Evolutionary conservation across 1,140 invertebrate genomes (phyloP).

Genomic region (Hypothenemus hampei): DNA sequence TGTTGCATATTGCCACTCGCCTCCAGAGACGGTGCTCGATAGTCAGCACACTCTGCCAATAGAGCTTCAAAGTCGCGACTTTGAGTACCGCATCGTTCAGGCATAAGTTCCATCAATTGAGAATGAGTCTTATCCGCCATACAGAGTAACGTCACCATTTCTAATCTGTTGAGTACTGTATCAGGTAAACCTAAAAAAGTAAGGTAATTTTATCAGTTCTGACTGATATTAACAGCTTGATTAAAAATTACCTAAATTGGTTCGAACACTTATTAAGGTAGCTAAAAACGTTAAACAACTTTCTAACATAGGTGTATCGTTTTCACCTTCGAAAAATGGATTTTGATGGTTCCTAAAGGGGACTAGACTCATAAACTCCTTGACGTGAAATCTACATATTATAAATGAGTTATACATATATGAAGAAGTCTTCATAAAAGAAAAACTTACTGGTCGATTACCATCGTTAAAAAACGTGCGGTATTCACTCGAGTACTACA

Average conservation of each 20-base stretch:
- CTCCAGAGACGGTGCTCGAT: conserved; percentile 72
- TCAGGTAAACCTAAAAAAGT: conserved; percentile 49
- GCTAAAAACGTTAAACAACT: conserved; percentile 87
- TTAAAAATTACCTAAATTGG: conserved; percentile 69
- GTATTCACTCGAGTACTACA: conserved; percentile 84
- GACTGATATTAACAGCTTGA: not conserved
- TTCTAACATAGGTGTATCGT: conserved; percentile 86
- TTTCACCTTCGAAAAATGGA: conserved; percentile 63
- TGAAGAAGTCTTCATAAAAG: not conserved
- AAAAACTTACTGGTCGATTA: conserved; percentile 77
- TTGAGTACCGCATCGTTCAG: conserved; percentile 88
- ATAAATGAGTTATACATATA: not conserved
- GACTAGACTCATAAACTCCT: conserved; percentile 79
- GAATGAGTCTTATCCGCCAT: conserved; percentile 94
- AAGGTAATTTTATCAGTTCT: not conserved
- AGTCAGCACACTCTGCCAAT: conserved; percentile 73
- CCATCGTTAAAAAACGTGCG: conserved; percentile 78
- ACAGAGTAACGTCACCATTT: conserved; percentile 89
- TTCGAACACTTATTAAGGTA: conserved; percentile 83
- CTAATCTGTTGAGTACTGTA: conserved; percentile 60
- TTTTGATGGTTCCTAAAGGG: conserved; percentile 59
- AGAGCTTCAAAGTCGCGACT: conserved; percentile 85
- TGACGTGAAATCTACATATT: conserved; percentile 66
- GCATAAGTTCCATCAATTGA: conserved; percentile 91
- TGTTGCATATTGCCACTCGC: conserved; percentile 76